Evolutionary conservation across 1,140 invertebrate genomes (phyloP).

Genomic region (Drosophila santomea): DNA sequence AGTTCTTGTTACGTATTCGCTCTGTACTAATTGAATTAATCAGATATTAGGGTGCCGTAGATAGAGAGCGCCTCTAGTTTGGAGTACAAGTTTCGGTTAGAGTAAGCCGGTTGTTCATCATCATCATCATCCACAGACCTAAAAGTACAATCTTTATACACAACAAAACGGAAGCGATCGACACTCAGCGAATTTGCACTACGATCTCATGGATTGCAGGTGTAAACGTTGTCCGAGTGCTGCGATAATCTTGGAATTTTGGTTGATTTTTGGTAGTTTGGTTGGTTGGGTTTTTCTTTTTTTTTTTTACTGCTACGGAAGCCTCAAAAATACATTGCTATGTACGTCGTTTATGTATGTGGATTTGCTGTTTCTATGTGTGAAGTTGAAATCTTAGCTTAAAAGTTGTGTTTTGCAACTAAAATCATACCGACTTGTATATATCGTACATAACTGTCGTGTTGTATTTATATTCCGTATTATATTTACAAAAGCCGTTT

Average conservation of each 20-base stretch:
- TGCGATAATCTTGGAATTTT: constrained; percentile 14
- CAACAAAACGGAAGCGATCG: constrained; percentile 24
- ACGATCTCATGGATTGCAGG: not conserved
- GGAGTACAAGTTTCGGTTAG: constrained; percentile 39
- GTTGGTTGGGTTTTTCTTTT: constrained; percentile 8
- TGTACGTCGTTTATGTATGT: constrained; percentile 32
- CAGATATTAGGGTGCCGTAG: constrained; percentile 49
- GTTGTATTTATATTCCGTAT: constrained; percentile 11
- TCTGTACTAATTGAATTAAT: constrained; percentile 52
- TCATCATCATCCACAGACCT: constrained; percentile 6
- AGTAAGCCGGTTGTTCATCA: constrained; percentile 17
- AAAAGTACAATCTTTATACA: constrained; percentile 39
- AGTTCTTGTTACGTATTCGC: constrained; percentile 52
- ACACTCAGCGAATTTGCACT: constrained; percentile 3
- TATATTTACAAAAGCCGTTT: constrained; percentile 60
- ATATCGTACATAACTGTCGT: constrained; percentile 27
- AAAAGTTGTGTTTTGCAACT: constrained; percentile 58
- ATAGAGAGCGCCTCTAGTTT: constrained; percentile 23
- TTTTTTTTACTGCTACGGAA: constrained; percentile 58
- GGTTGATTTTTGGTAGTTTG: constrained; percentile 14
- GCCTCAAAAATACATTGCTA: constrained; percentile 51
- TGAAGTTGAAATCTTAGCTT: constrained; percentile 73
- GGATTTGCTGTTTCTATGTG: constrained; percentile 42
- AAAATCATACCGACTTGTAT: constrained; percentile 30
- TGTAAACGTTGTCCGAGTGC: constrained; percentile 17